phyloP scores from a whole-genome alignment of 2,113 vertebrate genomes.

The Orientallactaga bullata region DNA sequence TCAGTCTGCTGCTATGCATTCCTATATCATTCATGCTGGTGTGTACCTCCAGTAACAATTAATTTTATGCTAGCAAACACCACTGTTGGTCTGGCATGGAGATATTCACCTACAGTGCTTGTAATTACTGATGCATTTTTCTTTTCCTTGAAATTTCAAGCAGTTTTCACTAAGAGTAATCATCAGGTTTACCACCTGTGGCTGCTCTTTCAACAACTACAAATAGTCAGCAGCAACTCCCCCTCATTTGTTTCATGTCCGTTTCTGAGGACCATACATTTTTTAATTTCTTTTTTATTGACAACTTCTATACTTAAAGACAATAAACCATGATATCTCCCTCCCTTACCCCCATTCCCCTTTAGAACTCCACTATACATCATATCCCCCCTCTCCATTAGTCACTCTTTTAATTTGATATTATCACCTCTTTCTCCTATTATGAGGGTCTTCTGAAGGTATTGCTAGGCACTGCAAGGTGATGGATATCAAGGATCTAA shows the following conservation, averaged over 20 bases:
- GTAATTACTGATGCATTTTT: slow-evolving; percentile 75
- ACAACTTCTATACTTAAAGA: no score
- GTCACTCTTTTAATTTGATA: no score
- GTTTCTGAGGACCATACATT: not conserved
- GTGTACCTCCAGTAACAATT: slow-evolving; percentile 52
- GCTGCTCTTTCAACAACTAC: slow-evolving; percentile 51
- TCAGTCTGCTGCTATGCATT: not conserved
- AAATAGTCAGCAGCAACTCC: slow-evolving; percentile 37
- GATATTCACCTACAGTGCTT: slow-evolving; percentile 23
- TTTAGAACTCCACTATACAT: no score
- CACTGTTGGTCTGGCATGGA: slow-evolving; percentile 56
- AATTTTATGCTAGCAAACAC: slow-evolving; percentile 32
- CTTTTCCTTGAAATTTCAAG: slow-evolving; percentile 66
- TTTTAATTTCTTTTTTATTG: no score
- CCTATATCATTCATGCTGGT: not conserved
- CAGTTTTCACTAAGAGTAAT: slow-evolving; percentile 67
- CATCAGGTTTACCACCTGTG: slow-evolving; percentile 71
- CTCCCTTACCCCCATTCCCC: no score
- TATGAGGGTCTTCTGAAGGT: no score
- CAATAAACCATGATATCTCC: no score
- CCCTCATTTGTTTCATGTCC: slow-evolving; percentile 6
- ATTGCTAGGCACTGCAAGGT: no score
- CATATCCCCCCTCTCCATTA: no score
- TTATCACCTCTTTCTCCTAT: no score
- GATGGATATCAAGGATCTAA: no score